phyloP scores from a whole-genome alignment of 2,888 invertebrate species.

The Parapristionchus giblindavisi region DNA sequence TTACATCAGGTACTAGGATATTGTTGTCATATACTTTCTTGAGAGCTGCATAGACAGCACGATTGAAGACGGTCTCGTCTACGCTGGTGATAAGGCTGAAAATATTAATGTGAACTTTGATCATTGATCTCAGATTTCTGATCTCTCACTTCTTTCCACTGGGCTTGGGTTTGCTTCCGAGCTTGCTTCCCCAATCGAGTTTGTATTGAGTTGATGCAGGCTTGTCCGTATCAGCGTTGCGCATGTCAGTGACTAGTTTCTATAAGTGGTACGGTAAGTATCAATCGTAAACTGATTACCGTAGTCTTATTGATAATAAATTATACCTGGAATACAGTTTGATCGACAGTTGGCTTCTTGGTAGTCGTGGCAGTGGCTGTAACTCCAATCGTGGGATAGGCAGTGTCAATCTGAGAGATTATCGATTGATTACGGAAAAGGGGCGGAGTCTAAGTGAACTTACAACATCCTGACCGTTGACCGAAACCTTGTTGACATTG shows the following conservation, averaged over 20 bases:
- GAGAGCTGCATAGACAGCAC: constrained; percentile 61
- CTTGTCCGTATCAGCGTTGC: constrained; percentile 59
- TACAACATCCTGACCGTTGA: constrained; percentile 44
- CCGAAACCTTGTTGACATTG: constrained; percentile 41
- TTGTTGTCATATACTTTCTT: constrained; percentile 58
- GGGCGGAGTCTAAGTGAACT: constrained; percentile 5
- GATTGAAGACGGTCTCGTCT: constrained; percentile 61
- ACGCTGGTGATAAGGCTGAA: constrained; percentile 58
- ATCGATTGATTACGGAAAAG: too few relatives aligned
- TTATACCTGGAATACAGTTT: constrained; percentile 41
- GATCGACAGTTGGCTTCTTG: constrained; percentile 42
- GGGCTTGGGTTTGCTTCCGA: constrained; percentile 47
- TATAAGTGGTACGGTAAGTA: constrained; percentile 1
- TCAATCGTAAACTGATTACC: not conserved
- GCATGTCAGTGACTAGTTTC: constrained; percentile 59
- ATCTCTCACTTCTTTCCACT: constrained; percentile 25
- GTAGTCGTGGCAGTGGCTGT: constrained; percentile 45
- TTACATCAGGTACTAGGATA: constrained; percentile 58
- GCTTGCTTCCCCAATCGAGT: constrained; percentile 62
- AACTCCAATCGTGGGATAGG: constrained; percentile 40
- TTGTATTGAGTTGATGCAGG: constrained; percentile 51
- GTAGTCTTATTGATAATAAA: not conserved
- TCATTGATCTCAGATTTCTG: not conserved
- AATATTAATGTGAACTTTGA: constrained; percentile 11
- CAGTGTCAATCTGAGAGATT: constrained; percentile 38